Conservation (phyloP, 2,888 invertebrate genomes). For the Protodeltote pygarga region DNA sequence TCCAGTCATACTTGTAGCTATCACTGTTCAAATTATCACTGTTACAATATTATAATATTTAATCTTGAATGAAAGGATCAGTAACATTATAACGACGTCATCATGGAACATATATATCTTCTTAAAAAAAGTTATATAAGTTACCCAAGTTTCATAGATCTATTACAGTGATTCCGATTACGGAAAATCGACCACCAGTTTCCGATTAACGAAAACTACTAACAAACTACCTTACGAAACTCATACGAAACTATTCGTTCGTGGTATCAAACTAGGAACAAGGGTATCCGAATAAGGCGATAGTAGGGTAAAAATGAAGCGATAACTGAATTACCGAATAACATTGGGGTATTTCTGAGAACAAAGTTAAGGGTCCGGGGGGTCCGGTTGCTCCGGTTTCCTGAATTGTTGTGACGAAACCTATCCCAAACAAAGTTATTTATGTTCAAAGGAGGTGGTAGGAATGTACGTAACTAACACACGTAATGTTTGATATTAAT, state of each 20-base stretch:
- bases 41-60: too few relatives aligned
- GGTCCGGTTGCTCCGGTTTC: too few relatives aligned
- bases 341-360: constrained; percentile 16
- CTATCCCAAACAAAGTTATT: constrained; percentile 23
- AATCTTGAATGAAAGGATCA: constrained; percentile 8
- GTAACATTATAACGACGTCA: too few relatives aligned
- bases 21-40: too few relatives aligned
- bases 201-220: not conserved
- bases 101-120: too few relatives aligned
- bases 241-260: constrained; percentile 28
- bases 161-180: too few relatives aligned
- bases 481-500: constrained; percentile 29
- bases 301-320: constrained; percentile 33
- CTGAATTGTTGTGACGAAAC: constrained; percentile 32
- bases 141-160: too few relatives aligned
- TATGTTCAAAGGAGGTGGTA: constrained; percentile 6
- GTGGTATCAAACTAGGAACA: constrained; percentile 5
- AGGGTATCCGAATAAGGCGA: too few relatives aligned
- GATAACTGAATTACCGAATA: constrained; percentile 16
- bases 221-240: constrained; percentile 27
- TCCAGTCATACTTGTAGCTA: too few relatives aligned
- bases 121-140: too few relatives aligned
- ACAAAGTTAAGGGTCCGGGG: constrained; percentile 19
- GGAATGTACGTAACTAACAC: constrained; percentile 24
- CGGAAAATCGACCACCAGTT: not conserved